These are phyloP conservation scores for Gadopsis bispinosus DNA, from an alignment of 2,797 vertebrate genomes.

Conservation along the genomic window DNA sequence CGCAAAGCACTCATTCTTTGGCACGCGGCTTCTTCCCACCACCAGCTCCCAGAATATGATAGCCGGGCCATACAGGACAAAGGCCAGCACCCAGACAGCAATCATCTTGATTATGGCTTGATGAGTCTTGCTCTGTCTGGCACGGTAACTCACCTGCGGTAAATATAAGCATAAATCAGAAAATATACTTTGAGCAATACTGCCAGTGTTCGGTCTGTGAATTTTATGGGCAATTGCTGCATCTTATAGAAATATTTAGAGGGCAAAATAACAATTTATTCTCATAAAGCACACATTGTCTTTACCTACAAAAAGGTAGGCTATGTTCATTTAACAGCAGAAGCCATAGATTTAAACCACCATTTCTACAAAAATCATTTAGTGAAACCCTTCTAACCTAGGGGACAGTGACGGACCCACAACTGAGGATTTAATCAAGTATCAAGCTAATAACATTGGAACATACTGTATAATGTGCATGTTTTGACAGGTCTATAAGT, in stretches of 20 bases:
- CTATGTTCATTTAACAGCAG: background rate
- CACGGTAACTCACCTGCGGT: constrained; percentile 89
- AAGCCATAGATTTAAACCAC: background rate
- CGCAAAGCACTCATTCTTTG: constrained; percentile 77
- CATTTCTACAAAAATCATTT: background rate
- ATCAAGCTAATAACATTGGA: background rate
- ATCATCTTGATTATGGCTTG: constrained; percentile 86
- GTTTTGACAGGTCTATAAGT: background rate
- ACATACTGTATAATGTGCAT: too few relatives aligned
- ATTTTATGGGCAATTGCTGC: background rate
- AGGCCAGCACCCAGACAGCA: constrained; percentile 89
- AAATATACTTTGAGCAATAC: constrained; percentile 16
- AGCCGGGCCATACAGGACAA: constrained; percentile 89
- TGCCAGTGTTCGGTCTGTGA: background rate
- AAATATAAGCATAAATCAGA: constrained; percentile 56
- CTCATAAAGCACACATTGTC: background rate
- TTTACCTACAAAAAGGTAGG: background rate
- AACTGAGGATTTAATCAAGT: background rate
- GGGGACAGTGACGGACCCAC: background rate
- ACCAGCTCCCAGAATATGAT: constrained; percentile 87
- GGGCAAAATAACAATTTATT: background rate
- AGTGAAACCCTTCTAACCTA: background rate
- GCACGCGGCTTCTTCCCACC: constrained; percentile 75
- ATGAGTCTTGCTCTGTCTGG: constrained; percentile 81
- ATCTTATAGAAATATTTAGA: constrained; percentile 7